Base-by-base conservation (phyloP, 2,797 vertebrate species). In the Catostomus latipinnis region DNA sequence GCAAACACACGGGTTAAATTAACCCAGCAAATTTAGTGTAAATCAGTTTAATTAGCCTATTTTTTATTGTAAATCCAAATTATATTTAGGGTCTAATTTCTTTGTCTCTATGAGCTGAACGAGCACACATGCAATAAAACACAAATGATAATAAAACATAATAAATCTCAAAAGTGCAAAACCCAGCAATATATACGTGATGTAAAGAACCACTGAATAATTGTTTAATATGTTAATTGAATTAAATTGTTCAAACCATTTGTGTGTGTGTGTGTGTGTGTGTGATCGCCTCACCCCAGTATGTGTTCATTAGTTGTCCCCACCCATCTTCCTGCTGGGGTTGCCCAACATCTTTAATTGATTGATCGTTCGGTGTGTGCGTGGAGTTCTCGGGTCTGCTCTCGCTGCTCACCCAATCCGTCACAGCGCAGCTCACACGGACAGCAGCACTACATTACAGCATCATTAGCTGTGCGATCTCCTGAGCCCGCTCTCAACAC, bases 371-470 rank as follows among this genome's bases (percentile, higher is more conserved):
- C 62, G 49, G 34, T 34, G 34, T 34, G 79, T 69, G 75, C 66
- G 85, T 81, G 76, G 68, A 76, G 72, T 80, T 80, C 72, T 67
- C 34, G 54, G 81, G 71, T 73, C 76, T 82, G 81, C 81, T 76
- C 84, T 83, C 79, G 65, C 78, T 80, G 85, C 82, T 84, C 76
- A 73, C 66, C 78, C 83, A 84, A 86, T 90, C 86, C 82, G 83
- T 85, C 78, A 81, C 76, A n/a, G 60, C 1, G 12, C 56, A 71
- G 75, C 78, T 86, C 77, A 78, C 49, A 69, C 76, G 80, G 86
- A 88, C 86, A 86, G 86, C 82, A 81, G 86, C 72, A 81, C 81
- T 80, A 81, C 71, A 86, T 86, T 85, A 84, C 80, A 78, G 71
- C 74, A 71, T 88, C 84, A 68, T 87, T 88, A 87, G 86, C 76